phyloP scores from a whole-genome alignment of 2,888 invertebrate genomes.

The Orthosia cruda region DNA sequence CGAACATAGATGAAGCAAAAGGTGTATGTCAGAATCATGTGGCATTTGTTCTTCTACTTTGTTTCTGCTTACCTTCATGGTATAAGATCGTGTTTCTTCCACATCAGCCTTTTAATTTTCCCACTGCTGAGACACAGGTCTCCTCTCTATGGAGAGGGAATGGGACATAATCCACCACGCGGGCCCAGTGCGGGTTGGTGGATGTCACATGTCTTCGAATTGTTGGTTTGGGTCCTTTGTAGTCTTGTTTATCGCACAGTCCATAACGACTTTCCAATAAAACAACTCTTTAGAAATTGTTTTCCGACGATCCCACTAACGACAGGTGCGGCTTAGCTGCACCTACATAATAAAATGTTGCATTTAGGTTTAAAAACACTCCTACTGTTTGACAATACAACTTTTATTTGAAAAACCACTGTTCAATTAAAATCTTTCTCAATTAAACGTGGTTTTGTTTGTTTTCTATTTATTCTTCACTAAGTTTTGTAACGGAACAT shows the following conservation, averaged over 20 bases:
- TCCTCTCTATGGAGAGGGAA: too few relatives aligned
- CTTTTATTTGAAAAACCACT: background rate
- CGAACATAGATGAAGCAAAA: background rate
- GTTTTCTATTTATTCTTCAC: too few relatives aligned
- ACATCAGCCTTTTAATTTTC: too few relatives aligned
- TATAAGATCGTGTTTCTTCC: too few relatives aligned
- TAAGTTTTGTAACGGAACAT: too few relatives aligned
- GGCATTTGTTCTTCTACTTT: background rate
- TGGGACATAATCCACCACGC: too few relatives aligned
- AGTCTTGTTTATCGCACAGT: background rate
- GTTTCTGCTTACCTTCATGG: background rate
- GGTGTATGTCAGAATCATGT: background rate
- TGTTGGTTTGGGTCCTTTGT: too few relatives aligned
- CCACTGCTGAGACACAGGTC: too few relatives aligned
- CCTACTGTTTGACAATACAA: background rate
- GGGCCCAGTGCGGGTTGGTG: too few relatives aligned
- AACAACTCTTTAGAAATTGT: background rate
- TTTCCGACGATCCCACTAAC: background rate
- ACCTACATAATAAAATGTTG: background rate
- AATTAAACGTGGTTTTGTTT: background rate
- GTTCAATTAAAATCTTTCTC: background rate
- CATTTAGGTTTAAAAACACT: background rate
- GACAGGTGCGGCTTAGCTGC: background rate
- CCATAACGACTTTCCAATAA: conserved; percentile 5
- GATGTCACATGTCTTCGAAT: too few relatives aligned